Conservation (phyloP, 2,888 invertebrate genomes). For the Deroplatys truncata region DNA sequence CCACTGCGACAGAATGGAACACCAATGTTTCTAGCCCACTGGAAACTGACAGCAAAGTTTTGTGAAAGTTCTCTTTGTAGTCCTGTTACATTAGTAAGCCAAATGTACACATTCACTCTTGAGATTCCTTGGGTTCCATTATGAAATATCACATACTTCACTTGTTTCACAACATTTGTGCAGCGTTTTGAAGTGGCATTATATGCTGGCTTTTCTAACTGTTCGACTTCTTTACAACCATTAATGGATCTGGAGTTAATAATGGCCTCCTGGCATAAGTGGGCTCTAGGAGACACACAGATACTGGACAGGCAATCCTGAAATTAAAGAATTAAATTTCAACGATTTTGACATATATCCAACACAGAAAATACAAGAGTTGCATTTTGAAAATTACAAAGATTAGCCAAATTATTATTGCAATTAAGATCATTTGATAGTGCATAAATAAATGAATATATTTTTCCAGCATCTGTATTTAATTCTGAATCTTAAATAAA, state of each 20-base stretch:
- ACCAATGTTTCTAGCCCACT: conserved; percentile 33
- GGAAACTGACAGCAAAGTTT: conserved; percentile 21
- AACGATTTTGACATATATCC: too few relatives aligned
- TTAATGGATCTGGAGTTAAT: neutral
- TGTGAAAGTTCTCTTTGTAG: conserved; percentile 11
- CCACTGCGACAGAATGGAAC: conserved; percentile 55
- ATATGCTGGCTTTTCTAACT: neutral
- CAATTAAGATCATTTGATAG: too few relatives aligned
- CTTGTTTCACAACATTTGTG: conserved; percentile 41
- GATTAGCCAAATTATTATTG: too few relatives aligned
- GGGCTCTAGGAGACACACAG: conserved; percentile 28
- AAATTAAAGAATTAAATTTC: neutral
- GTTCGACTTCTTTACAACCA: neutral
- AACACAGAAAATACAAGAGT: too few relatives aligned
- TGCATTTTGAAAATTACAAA: too few relatives aligned
- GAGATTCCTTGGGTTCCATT: conserved; percentile 50
- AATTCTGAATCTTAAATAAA: too few relatives aligned
- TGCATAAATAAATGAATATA: too few relatives aligned
- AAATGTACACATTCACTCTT: conserved; percentile 43
- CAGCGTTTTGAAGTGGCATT: conserved; percentile 35
- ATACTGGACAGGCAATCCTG: conserved; percentile 19
- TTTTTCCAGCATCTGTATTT: too few relatives aligned
- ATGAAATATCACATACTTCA: conserved; percentile 44
- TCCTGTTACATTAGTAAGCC: conserved; percentile 41
- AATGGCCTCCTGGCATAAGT: conserved; percentile 7